phyloP scores from a whole-genome alignment of 1,140 invertebrate genomes.

The Melipona quadrifasciata region DNA sequence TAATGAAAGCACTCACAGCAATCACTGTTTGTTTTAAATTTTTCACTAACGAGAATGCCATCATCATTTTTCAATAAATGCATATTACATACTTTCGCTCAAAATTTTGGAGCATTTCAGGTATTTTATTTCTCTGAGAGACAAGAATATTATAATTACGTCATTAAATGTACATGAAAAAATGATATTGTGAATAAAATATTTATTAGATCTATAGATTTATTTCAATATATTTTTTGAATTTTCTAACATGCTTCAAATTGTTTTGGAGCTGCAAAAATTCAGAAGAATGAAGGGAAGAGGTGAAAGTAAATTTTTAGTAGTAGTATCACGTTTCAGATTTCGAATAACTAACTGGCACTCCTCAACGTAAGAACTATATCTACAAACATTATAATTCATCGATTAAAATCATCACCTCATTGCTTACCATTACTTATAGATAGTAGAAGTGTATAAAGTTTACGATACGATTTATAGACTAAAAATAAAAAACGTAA shows the following conservation, averaged over 20 bases:
- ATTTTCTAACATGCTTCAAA: too few relatives aligned
- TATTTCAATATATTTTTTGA: too few relatives aligned
- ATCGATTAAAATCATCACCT: background rate
- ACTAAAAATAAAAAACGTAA: too few relatives aligned
- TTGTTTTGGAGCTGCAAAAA: background rate
- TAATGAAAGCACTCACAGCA: background rate
- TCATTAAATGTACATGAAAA: too few relatives aligned
- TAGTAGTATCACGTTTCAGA: background rate
- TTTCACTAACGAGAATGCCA: background rate
- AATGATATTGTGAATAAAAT: too few relatives aligned
- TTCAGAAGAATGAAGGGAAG: background rate
- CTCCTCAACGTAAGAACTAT: background rate
- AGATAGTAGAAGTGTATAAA: background rate
- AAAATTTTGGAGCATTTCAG: too few relatives aligned
- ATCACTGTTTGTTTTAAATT: too few relatives aligned
- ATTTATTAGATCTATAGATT: too few relatives aligned
- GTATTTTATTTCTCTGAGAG: too few relatives aligned
- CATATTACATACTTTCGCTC: background rate
- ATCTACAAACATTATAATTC: background rate
- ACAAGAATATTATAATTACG: too few relatives aligned
- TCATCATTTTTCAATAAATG: background rate
- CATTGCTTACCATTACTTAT: background rate
- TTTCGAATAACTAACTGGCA: background rate
- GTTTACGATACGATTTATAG: background rate
- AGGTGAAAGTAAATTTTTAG: background rate